A percentile compares a stretch with the other conserved stretches of the same genome.
These are phyloP conservation scores for Microplitis demolitor DNA, from an alignment of 1,140 invertebrate genomes.

Conservation along the genomic window DNA sequence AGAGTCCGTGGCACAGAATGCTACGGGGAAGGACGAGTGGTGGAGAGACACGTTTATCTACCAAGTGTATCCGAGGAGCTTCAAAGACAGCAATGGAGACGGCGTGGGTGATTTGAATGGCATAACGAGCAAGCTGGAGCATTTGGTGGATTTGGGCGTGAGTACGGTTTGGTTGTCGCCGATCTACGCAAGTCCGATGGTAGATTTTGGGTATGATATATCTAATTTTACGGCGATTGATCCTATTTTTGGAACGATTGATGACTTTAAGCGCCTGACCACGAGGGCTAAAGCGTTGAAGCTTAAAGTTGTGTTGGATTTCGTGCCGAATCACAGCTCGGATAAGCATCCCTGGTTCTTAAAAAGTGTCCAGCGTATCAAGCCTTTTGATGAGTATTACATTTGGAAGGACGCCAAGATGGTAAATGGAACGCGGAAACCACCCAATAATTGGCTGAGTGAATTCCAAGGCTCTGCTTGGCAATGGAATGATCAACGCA, in stretches of 20 bases:
- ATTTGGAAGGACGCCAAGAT: constrained; percentile 69
- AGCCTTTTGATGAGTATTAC: constrained; percentile 71
- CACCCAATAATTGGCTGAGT: constrained; percentile 55
- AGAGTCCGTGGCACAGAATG: background rate
- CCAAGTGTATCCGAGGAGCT: constrained; percentile 80
- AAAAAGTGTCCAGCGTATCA: constrained; percentile 62
- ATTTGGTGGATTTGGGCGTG: constrained; percentile 44
- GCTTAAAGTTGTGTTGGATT: constrained; percentile 70
- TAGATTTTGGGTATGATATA: constrained; percentile 60
- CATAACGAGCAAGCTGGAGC: constrained; percentile 36
- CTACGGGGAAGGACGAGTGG: constrained; percentile 59
- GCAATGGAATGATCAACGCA: constrained; percentile 61
- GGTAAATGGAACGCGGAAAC: constrained; percentile 41
- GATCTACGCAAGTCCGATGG: constrained; percentile 59
- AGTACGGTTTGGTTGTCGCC: constrained; percentile 61
- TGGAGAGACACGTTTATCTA: constrained; percentile 76
- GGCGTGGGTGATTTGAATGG: constrained; percentile 76
- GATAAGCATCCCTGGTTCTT: constrained; percentile 73
- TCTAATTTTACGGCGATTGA: constrained; percentile 59
- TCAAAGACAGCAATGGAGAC: constrained; percentile 77
- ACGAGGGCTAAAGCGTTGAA: constrained; percentile 42
- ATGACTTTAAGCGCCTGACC: constrained; percentile 59
- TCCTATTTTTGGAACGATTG: constrained; percentile 59
- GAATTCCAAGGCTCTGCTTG: constrained; percentile 62
- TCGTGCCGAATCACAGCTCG: constrained; percentile 80